Evolutionary conservation across 2,888 invertebrate species (phyloP).

Genomic region (Lucinisca nassula): DNA sequence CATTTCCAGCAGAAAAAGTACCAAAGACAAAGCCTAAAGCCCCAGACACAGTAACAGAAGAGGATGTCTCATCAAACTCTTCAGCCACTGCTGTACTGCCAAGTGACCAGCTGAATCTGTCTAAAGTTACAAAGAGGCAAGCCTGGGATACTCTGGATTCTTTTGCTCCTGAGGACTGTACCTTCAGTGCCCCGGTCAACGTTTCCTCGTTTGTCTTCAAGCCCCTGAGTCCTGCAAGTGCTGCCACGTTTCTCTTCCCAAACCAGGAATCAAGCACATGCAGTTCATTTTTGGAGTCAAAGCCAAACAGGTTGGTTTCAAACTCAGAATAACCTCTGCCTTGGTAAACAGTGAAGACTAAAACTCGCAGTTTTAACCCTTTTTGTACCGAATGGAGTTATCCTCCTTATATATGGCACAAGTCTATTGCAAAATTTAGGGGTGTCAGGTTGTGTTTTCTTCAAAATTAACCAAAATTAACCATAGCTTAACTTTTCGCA

Average conservation of each 20-base stretch:
- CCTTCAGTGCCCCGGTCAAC: constrained; percentile 76
- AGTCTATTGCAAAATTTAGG: too few species aligned
- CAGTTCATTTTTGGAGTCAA: constrained; percentile 64
- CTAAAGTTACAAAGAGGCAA: constrained; percentile 62
- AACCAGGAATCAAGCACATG: constrained; percentile 53
- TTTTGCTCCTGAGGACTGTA: constrained; percentile 80
- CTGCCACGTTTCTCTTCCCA: constrained; percentile 72
- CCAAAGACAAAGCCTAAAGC: neutral
- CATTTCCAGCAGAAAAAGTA: neutral
- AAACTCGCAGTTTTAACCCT: too few species aligned
- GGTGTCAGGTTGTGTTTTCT: too few species aligned
- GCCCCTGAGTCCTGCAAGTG: constrained; percentile 79
- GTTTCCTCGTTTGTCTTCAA: constrained; percentile 76
- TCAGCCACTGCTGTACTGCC: neutral
- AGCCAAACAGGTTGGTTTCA: constrained; percentile 69
- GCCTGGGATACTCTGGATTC: constrained; percentile 52
- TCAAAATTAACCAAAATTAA: too few species aligned
- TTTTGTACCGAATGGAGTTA: too few species aligned
- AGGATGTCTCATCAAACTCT: neutral
- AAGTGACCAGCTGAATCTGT: constrained; percentile 22
- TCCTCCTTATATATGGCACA: too few species aligned
- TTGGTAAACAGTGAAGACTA: too few species aligned
- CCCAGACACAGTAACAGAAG: neutral
- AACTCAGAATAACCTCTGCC: too few species aligned
- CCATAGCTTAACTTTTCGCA: too few species aligned